Evolutionary conservation across 2,797 vertebrate genomes (phyloP).

Genomic region (Liasis olivaceus): DNA sequence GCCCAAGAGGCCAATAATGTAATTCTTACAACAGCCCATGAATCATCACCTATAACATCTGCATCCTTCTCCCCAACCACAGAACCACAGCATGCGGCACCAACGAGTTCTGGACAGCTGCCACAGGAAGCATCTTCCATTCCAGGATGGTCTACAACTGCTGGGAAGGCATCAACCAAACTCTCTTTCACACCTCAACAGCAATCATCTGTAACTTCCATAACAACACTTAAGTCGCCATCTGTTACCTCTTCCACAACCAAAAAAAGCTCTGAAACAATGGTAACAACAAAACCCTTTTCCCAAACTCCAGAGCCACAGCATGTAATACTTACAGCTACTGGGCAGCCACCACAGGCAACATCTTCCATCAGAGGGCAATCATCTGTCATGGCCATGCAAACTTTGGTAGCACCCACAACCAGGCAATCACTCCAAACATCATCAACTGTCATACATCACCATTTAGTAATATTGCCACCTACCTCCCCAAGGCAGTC

Average conservation of each 20-base stretch:
- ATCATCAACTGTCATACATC: not conserved
- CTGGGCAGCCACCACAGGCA: not conserved
- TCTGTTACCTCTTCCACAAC: not conserved
- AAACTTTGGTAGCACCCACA: not conserved
- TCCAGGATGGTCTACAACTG: not conserved
- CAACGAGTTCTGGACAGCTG: not conserved
- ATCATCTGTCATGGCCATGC: not conserved
- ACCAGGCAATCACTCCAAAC: not conserved
- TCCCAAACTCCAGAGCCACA: not conserved
- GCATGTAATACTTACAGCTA: not conserved
- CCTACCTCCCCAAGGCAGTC: not conserved
- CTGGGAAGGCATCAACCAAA: not conserved
- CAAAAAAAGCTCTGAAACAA: not conserved
- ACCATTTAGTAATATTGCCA: conserved; percentile 5
- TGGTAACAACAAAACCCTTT: not conserved
- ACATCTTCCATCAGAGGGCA: not conserved
- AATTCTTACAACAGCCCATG: not conserved
- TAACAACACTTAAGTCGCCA: not conserved
- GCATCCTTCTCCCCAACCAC: too few species aligned
- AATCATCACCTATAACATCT: not conserved
- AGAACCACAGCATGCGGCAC: not conserved
- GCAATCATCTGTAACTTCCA: not conserved
- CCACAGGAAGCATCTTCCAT: not conserved
- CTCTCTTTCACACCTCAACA: not conserved
- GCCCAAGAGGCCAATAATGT: not conserved